Evolutionary conservation across 2,113 vertebrate species (phyloP).

Genomic region (Suncus etruscus): DNA sequence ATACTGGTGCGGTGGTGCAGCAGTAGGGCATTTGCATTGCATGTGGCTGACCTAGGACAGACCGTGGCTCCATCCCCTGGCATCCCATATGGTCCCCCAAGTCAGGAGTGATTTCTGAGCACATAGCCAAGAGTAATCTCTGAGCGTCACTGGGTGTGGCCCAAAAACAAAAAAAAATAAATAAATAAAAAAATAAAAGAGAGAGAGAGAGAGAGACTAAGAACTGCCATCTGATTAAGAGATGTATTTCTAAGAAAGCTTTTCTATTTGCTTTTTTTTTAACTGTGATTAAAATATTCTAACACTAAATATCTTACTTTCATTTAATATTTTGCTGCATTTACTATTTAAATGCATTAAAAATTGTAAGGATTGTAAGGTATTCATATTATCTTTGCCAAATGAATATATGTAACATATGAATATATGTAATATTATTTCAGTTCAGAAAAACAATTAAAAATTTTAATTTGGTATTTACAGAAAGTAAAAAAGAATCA

Average conservation of each 20-base stretch:
- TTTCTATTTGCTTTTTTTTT: background rate
- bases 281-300: conserved; percentile 29
- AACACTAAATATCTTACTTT: conserved; percentile 1
- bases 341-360: background rate
- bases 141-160: too few relatives aligned
- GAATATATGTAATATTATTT: conserved; percentile 5
- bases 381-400: background rate
- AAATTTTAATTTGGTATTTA: conserved; percentile 18
- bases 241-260: background rate
- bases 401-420: background rate
- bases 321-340: conserved; percentile 1
- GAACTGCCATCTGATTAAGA: too few relatives aligned
- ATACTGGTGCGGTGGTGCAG: too few relatives aligned
- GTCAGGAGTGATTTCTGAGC: too few relatives aligned
- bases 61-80: too few relatives aligned
- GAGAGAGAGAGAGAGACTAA: too few relatives aligned
- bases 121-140: too few relatives aligned
- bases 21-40: too few relatives aligned
- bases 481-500: conserved; percentile 9
- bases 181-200: too few relatives aligned
- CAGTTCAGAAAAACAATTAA: conserved; percentile 17
- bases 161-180: too few relatives aligned
- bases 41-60: too few relatives aligned
- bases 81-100: too few relatives aligned
- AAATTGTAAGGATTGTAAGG: background rate